Percentiles rank a stretch among this genome's conserved stretches.
Evolutionary conservation across 1,140 invertebrate species (phyloP).

Genomic region (Drosophila grimshawi): DNA sequence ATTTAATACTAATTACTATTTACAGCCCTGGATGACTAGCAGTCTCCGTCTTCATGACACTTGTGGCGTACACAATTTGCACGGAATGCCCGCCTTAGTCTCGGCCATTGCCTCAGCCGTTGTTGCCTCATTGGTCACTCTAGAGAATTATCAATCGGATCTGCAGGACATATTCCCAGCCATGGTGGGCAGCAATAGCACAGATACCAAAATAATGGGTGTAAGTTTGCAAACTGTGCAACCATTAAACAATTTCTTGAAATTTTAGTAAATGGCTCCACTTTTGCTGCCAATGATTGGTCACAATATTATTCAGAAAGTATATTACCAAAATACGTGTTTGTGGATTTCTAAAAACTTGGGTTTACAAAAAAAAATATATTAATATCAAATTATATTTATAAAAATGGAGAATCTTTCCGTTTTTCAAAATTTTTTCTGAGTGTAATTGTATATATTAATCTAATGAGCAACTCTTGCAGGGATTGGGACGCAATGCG

Average conservation of each 20-base stretch:
- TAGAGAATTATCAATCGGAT: slow-evolving; percentile 85
- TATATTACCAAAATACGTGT: no score
- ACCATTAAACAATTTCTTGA: no score
- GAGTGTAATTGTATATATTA: not conserved
- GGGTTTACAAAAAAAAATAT: no score
- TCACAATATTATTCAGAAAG: no score
- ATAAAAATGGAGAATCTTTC: no score
- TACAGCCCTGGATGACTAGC: slow-evolving; percentile 89
- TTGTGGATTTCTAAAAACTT: no score
- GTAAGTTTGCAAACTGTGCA: slow-evolving; percentile 52
- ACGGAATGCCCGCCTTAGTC: slow-evolving; percentile 96
- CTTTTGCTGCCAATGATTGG: no score
- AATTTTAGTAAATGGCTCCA: no score
- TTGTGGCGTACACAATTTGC: slow-evolving; percentile 97
- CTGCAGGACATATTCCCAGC: slow-evolving; percentile 87
- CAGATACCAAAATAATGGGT: slow-evolving; percentile 73
- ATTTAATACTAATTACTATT: slow-evolving; percentile 19
- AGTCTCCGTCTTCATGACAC: slow-evolving; percentile 93
- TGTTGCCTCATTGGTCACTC: slow-evolving; percentile 89
- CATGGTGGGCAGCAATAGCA: slow-evolving; percentile 79
- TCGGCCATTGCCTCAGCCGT: slow-evolving; percentile 92
- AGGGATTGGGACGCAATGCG: slow-evolving; percentile 88
- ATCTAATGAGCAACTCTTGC: slow-evolving; percentile 18
- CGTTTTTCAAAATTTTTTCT: no score
- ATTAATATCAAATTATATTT: no score